phyloP scores from a whole-genome alignment of 2,113 vertebrate genomes.

The Brachypodius melanocephalos region DNA sequence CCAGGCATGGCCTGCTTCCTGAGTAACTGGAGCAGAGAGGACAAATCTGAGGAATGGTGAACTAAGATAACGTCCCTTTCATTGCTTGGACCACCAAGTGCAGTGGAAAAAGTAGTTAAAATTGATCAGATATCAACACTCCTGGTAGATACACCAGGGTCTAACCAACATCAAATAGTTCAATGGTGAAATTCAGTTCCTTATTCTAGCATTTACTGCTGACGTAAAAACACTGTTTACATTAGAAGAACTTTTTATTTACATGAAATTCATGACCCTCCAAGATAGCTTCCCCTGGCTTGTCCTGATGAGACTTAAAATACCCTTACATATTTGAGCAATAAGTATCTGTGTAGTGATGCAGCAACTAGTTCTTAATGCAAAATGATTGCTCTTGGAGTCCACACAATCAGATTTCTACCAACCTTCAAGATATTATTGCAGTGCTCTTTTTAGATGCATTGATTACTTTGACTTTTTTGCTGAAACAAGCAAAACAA shows the following conservation, averaged over 20 bases:
- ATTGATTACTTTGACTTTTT: neutral
- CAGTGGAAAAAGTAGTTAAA: neutral
- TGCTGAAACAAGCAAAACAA: neutral
- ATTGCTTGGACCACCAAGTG: neutral
- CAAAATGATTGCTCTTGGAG: neutral
- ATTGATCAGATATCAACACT: neutral
- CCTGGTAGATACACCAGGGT: neutral
- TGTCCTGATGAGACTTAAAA: neutral
- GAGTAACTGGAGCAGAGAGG: constrained; percentile 8
- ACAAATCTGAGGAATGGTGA: neutral
- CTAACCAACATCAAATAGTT: neutral
- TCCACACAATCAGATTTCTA: neutral
- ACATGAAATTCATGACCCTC: neutral
- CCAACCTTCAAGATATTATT: neutral
- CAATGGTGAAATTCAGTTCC: neutral
- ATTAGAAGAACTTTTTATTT: neutral
- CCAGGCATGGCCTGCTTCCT: neutral
- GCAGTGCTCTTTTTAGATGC: neutral
- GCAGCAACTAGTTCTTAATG: neutral
- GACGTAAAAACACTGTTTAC: neutral
- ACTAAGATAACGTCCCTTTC: neutral
- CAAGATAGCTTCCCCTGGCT: neutral
- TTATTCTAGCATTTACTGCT: neutral
- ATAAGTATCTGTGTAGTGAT: neutral
- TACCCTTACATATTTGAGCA: neutral